Conservation (phyloP, 2,888 invertebrate species). For the Cistogaster globosa region DNA sequence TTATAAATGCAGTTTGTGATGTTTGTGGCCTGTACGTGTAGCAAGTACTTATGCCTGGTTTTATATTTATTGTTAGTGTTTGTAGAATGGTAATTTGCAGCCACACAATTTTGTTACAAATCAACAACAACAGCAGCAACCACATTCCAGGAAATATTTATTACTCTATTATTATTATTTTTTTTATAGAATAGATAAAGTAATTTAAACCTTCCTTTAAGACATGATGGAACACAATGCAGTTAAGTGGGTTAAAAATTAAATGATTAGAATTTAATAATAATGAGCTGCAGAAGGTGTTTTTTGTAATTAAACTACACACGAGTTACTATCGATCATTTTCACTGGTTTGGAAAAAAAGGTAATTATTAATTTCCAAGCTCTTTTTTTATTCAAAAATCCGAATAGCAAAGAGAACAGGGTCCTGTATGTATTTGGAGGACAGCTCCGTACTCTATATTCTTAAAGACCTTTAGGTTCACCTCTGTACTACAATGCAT, state of each 20-base stretch:
- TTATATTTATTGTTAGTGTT: not conserved
- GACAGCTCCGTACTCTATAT: too few relatives aligned
- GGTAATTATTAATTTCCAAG: too few relatives aligned
- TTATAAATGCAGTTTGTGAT: not conserved
- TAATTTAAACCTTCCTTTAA: constrained; percentile 2
- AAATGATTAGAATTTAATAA: not conserved
- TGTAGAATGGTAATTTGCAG: constrained; percentile 9
- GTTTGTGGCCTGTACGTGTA: not conserved
- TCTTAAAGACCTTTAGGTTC: too few relatives aligned
- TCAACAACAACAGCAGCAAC: constrained; percentile 17
- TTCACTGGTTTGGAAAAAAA: too few relatives aligned
- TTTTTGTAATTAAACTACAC: too few relatives aligned
- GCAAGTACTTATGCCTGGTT: not conserved
- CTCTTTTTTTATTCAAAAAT: too few relatives aligned
- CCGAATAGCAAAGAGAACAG: too few relatives aligned
- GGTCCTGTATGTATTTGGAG: too few relatives aligned
- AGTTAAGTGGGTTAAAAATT: not conserved
- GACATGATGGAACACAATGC: not conserved
- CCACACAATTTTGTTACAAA: constrained; percentile 8
- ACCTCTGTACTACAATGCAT: too few relatives aligned
- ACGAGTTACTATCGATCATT: too few relatives aligned
- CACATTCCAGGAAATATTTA: constrained; percentile 55
- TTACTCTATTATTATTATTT: constrained; percentile 53
- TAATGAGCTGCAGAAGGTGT: too few relatives aligned
- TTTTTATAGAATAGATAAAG: constrained; percentile 10